phyloP scores from a whole-genome alignment of 2,797 vertebrate genomes.

The Schizopygopsis malacanthus region DNA sequence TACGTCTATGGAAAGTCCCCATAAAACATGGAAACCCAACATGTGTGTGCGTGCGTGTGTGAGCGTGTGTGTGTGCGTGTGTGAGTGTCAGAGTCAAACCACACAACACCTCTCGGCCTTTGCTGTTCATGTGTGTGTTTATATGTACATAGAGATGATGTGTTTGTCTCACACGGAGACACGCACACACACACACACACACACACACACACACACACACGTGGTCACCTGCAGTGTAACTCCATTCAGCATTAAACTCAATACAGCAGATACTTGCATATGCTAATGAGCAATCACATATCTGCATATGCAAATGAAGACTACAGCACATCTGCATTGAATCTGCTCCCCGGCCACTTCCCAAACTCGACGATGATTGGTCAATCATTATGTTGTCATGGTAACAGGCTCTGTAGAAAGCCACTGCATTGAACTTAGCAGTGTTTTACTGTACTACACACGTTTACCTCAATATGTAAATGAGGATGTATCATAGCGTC shows the following conservation, averaged over 20 bases:
- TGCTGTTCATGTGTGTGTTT: neutral
- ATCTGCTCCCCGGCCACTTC: neutral
- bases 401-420: neutral
- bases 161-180: constrained; percentile 20
- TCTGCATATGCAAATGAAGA: constrained; percentile 7
- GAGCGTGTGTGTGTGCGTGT: neutral
- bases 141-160: neutral
- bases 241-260: neutral
- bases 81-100: neutral
- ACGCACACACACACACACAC: too few relatives aligned
- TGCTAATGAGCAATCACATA: constrained; percentile 10
- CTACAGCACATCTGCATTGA: neutral
- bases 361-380: constrained; percentile 14
- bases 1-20: too few relatives aligned
- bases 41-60: neutral
- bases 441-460: constrained; percentile 11
- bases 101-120: neutral
- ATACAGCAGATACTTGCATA: constrained; percentile 12
- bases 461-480: neutral
- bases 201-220: constrained; percentile 1
- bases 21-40: too few relatives aligned
- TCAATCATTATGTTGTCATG: constrained; percentile 15
- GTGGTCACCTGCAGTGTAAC: neutral
- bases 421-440: neutral
- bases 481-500: neutral